Base-by-base conservation (phyloP, 2,113 vertebrate genomes). In the Aplodontia rufa region DNA sequence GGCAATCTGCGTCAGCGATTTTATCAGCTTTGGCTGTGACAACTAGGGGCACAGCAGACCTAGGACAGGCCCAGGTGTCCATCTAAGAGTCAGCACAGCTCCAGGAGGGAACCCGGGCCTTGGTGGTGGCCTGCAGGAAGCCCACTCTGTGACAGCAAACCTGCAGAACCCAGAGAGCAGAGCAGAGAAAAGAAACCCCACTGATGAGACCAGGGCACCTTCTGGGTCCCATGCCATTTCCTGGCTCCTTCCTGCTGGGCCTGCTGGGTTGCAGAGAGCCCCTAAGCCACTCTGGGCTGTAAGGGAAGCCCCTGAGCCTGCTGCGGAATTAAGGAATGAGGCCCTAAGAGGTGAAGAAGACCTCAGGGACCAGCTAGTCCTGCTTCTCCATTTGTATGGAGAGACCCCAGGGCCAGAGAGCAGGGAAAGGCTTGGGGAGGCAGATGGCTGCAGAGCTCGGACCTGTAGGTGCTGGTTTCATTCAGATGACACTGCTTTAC, bases 1-100 rank as follows among this genome's bases (percentile, higher is more conserved):
- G 87, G 81, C 92, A 92, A 74, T 64, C 94, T 97, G 92, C 76
- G 62, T 97, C 96, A 98, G 96, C 71, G 85, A 97, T 97, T 96
- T 95, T 93, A 95, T 96, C 96, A 91, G 90, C 94, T 47, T 69
- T 75, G 69, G 78, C 84, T 78, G 47, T 85, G 90, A 87, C 85
- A 58, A 20, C 1, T 12, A 95, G 79, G 79, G 87, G 42, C 83
- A 40, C 66, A 95, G 95, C 95, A 95, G 81, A 64, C 51, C 51
- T 17, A 51, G 80, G 72, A 79, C 84, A 69, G 49, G 51, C 75
- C 62, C 17, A 75, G 79, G 53, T 53, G 55, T 30, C 75, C 90
- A 40, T 37, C 87, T 0, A 0, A 24, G 1, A 81, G 83, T 64
- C 85, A 58, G 82, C 42, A 68, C 45, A 53, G 45, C 40, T 87